phyloP scores from a whole-genome alignment of 2,113 vertebrate species.

The Alligator sinensis region DNA sequence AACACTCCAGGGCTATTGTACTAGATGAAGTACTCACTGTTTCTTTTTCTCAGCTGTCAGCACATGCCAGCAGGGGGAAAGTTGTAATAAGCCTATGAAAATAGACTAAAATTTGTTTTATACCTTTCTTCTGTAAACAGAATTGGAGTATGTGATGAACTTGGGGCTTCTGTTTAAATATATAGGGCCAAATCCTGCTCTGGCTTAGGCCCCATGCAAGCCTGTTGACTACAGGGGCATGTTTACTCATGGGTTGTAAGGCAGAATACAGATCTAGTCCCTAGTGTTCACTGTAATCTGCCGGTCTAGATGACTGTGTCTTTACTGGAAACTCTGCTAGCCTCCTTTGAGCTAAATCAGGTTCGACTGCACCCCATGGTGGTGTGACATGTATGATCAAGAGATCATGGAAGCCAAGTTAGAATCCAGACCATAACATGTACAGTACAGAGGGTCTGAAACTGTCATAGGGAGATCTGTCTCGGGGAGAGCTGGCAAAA shows the following conservation, averaged over 20 bases:
- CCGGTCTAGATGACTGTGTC: background rate
- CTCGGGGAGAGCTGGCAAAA: background rate
- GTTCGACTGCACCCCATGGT: background rate
- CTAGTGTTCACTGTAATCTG: rapidly evolving
- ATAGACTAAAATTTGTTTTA: background rate
- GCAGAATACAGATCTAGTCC: background rate
- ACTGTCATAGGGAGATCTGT: rapidly evolving
- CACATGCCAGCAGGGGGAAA: slow-evolving; percentile 45
- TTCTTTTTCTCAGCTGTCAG: slow-evolving; percentile 60
- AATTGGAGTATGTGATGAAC: background rate
- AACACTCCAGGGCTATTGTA: background rate
- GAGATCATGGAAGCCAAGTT: background rate
- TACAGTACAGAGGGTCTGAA: rapidly evolving
- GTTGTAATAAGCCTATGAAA: slow-evolving; percentile 12
- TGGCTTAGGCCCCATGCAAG: background rate
- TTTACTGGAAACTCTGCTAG: background rate
- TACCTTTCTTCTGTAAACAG: background rate
- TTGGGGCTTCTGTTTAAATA: background rate
- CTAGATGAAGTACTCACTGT: slow-evolving; percentile 22
- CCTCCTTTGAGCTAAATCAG: rapidly evolving
- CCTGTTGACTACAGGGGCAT: background rate
- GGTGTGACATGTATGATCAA: background rate
- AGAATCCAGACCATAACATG: rapidly evolving
- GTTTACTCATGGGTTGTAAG: background rate
- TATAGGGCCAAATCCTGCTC: background rate